phyloP scores from a whole-genome alignment of 2,113 vertebrate genomes.

The Lophura nycthemera region DNA sequence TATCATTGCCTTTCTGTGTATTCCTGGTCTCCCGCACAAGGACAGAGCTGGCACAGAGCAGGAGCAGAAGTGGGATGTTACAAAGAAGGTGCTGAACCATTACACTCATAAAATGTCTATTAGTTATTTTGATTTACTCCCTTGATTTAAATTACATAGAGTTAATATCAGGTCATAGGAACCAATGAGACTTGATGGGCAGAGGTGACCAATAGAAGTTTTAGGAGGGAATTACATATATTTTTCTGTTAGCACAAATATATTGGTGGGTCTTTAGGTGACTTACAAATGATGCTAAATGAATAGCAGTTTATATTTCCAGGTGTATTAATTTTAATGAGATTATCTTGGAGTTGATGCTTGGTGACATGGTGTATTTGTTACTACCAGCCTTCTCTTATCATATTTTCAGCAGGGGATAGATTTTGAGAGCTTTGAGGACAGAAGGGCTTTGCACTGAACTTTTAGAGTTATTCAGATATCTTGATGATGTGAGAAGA shows the following conservation, averaged over 20 bases:
- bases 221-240: background rate
- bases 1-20: background rate
- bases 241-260: background rate
- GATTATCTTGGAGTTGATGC: background rate
- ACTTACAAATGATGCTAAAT: background rate
- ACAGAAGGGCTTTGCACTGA: background rate
- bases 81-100: too few species aligned
- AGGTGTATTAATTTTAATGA: constrained; percentile 17
- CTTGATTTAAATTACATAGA: background rate
- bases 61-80: background rate
- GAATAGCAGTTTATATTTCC: background rate
- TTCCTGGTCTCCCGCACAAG: background rate
- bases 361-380: constrained; percentile 1
- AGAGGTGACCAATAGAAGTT: background rate
- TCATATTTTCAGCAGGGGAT: background rate
- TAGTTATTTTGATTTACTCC: background rate
- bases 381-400: background rate
- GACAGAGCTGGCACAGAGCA: background rate
- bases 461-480: background rate
- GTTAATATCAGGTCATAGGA: background rate
- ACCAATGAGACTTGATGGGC: background rate
- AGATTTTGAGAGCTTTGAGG: background rate
- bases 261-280: background rate
- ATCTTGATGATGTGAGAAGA: background rate
- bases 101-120: background rate